Evolutionary conservation across 2,113 vertebrate species (phyloP), one percentile per base, ranked within the genome.

Genomic region (Periophthalmodon schlosseri): DNA sequence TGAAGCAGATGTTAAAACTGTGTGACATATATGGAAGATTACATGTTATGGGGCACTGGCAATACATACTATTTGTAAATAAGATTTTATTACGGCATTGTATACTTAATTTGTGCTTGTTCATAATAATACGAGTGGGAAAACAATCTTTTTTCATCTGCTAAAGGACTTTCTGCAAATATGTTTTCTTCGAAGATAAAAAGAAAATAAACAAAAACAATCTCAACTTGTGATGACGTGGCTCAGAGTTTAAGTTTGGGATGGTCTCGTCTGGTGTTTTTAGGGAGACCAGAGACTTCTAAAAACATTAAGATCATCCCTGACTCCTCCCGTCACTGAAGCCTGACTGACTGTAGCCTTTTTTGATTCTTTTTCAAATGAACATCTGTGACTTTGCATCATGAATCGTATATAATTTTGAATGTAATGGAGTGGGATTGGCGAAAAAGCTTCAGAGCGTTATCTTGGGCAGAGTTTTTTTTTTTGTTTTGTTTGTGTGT

Each of bases 311-410:
- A 69, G 79, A 82, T 74, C 72, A 83, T 86, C 82, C 75, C 69
- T 47, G 61, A 23, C 77, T 76, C 23, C 71, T 46, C 57, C 75
- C 77, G 67, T 82, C 79, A 33, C 73, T n/a, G 74, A 80, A 73
- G 75, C 84, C 85, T 84, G 86, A 91, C 82, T 78, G 84, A 91
- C 87, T 87, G 86, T 91, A 86, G 87, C 88, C 85, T 85, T 80
- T 81, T 81, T 83, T 69, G 87, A 88, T 88, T 28, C 28, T 28
- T 86, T 90, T 88, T 90, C 82, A 91, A 88, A 91, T 89, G 84
- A 93, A 93, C 90, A 94, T 92, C 91, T 93, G 94, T 96, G 96
- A 96, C 92, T 93, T 95, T 93, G 93, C 94, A 93, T 95, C 93
- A 95, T 93, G 92, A 96, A 92, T 91, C 92, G 91, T 92, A 89